Evolutionary conservation across 2,888 invertebrate genomes (phyloP), one percentile per base, ranked within the genome.

Genomic region (Archips xylosteana): DNA sequence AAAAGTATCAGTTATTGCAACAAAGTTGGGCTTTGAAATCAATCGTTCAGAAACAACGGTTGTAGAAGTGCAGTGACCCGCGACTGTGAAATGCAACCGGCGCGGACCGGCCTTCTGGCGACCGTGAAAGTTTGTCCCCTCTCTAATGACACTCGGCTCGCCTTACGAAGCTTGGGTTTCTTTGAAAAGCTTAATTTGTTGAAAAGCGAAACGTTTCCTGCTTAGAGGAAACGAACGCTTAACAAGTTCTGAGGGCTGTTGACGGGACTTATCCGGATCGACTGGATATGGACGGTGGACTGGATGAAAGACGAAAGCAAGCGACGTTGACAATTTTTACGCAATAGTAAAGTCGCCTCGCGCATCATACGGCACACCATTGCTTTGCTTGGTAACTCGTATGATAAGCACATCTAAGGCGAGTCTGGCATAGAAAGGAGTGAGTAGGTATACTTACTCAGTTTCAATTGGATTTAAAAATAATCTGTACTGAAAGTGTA

Each of bases 91-190:
- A 93, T 88, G 86, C 85, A 84, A 83, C 83, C 83, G 81, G 79
- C 83, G 85, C 83, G 80, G 81, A 81, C 86, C 82, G 82, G 84
- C 85, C 83, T 80, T 78, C 78, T 76, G 78, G 77, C 78, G 81
- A 82, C 84, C 83, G 92, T 85, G 92, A 93, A 93, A 92, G 92
- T 89, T 82, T 81, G 79, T 77, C 79, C 80, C 87, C 84, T 90
- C 89, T 92, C 89, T 89, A 89, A 91, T 89, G 88, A 89, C 86
- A 81, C 78, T 84, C 83, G 79, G 83, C 85, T 85, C 82, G 81
- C 83, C 82, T 82, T 83, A 81, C 80, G 78, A 77, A 78, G 77
- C 12, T 65, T 66, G 39, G 32, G 47, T 73, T 64, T 68, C 74
- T 68, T 67, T 69, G 72, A 72, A 76, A 72, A 71, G n/a, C 13